Evolutionary conservation across 2,797 vertebrate genomes (phyloP).

Genomic region (Emydoidea blandingii): DNA sequence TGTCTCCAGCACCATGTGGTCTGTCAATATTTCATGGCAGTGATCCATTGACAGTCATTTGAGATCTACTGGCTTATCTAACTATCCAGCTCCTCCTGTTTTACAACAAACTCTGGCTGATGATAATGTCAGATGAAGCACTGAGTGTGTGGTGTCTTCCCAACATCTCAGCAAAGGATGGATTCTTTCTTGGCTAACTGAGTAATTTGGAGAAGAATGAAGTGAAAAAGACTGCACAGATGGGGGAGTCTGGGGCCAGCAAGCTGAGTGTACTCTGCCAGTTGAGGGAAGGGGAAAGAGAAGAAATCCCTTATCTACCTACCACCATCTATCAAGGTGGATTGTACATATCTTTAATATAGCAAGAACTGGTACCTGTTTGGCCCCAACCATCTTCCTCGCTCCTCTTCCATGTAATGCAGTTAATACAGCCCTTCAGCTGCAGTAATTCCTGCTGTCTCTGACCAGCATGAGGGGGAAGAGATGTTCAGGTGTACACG

Average conservation of each 20-base stretch:
- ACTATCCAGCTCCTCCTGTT: background rate
- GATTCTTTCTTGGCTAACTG: background rate
- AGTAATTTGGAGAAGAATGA: background rate
- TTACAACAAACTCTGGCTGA: background rate
- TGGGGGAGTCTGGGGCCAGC: background rate
- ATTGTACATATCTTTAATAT: background rate
- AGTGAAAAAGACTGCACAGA: background rate
- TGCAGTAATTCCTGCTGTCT: background rate
- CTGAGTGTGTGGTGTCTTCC: background rate
- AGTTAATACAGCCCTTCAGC: background rate
- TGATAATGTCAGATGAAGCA: background rate
- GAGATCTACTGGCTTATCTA: background rate
- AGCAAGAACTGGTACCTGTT: too few relatives aligned
- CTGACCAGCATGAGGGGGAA: background rate
- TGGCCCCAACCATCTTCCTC: background rate
- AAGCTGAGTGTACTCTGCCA: background rate
- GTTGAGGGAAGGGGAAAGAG: background rate
- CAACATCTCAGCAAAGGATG: background rate
- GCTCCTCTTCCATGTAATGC: background rate
- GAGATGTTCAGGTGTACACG: background rate
- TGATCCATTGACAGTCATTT: background rate
- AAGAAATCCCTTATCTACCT: background rate
- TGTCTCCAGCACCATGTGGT: accelerated
- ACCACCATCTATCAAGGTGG: accelerated
- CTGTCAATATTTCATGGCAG: background rate